Conservation (phyloP, 2,113 vertebrate genomes). For the Channa argus region DNA sequence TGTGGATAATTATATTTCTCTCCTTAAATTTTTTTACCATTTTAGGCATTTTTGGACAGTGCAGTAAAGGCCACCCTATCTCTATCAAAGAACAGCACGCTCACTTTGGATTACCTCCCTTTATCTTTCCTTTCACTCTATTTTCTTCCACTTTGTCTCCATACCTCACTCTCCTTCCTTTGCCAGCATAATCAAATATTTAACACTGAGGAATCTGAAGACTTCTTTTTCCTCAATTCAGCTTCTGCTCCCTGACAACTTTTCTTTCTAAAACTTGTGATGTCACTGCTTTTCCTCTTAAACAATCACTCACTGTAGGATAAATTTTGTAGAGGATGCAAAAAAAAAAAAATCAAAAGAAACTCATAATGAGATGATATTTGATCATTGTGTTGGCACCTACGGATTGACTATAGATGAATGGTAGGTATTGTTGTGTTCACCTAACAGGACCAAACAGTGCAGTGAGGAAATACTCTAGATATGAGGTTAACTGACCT, state of each 20-base stretch:
- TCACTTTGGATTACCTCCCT: conserved; percentile 49
- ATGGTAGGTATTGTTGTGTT: conserved; percentile 39
- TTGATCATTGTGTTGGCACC: conserved; percentile 28
- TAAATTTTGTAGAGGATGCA: conserved; percentile 3
- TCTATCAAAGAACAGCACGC: conserved; percentile 56
- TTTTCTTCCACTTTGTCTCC: conserved; percentile 38
- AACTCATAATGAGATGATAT: conserved; percentile 36
- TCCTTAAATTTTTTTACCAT: conserved; percentile 1
- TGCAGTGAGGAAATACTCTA: conserved; percentile 20
- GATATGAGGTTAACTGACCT: not conserved
- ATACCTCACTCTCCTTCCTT: conserved; percentile 24
- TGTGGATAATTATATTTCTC: conserved; percentile 6
- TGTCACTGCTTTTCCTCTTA: not conserved
- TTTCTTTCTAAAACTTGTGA: not conserved
- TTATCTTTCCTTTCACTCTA: conserved; percentile 31
- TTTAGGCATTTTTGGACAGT: conserved; percentile 17
- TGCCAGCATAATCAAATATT: conserved; percentile 66
- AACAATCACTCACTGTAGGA: conserved; percentile 4
- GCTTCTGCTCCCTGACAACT: not conserved
- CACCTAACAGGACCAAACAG: conserved; percentile 32
- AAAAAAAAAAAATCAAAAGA: conserved; percentile 38
- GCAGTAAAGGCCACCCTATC: conserved; percentile 25
- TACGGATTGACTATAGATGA: conserved; percentile 18
- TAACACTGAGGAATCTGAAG: conserved; percentile 69
- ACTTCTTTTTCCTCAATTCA: conserved; percentile 20